phyloP scores from a whole-genome alignment of 2,797 vertebrate genomes.

The Coilia nasus region DNA sequence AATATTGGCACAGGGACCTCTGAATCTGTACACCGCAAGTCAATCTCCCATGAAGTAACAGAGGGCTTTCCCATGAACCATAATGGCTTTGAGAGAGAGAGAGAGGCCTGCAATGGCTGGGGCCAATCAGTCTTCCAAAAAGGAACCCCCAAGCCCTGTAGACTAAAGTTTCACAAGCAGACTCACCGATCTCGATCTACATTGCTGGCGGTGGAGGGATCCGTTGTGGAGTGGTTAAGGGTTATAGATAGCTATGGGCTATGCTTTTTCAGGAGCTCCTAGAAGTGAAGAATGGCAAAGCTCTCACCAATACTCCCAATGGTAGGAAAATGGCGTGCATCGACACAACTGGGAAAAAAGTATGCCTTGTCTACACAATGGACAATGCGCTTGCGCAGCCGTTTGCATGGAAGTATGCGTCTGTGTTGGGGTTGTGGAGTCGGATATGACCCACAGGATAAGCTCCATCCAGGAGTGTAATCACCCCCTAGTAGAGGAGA shows the following conservation, averaged over 20 bases:
- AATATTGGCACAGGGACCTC: constrained; percentile 12
- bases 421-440: neutral
- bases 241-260: too few relatives aligned
- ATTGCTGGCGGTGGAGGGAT: neutral
- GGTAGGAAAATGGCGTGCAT: too few relatives aligned
- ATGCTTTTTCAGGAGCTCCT: too few relatives aligned
- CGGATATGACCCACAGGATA: constrained; percentile 1
- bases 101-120: neutral
- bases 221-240: neutral
- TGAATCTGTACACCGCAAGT: neutral
- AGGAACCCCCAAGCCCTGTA: too few relatives aligned
- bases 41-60: neutral
- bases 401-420: too few relatives aligned
- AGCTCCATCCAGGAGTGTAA: neutral
- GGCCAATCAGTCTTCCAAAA: too few relatives aligned
- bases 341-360: too few relatives aligned
- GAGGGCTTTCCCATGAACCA: neutral
- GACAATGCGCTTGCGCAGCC: too few relatives aligned
- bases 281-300: too few relatives aligned
- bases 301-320: too few relatives aligned
- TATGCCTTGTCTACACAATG: too few relatives aligned
- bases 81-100: neutral
- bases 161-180: neutral
- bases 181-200: neutral
- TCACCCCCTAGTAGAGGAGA: neutral